Evolutionary conservation across 2,113 vertebrate genomes (phyloP), one percentile per base, ranked within the genome.

Genomic region (Eolophus roseicapilla): DNA sequence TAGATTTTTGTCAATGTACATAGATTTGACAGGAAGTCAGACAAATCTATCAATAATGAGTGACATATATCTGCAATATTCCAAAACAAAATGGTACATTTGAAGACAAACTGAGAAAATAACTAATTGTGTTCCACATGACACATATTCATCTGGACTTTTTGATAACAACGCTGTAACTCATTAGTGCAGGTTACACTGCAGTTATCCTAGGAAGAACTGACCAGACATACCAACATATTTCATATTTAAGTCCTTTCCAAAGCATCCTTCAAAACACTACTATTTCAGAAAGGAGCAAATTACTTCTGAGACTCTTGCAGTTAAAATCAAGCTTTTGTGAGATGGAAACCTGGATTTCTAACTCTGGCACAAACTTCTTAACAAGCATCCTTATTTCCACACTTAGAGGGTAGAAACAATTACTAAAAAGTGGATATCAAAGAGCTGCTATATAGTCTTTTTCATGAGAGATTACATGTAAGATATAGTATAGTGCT

Each of bases 1-100:
- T 98, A 98, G 97, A 98, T 98, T 98, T 98, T 98, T 98, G 98
- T 98, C 98, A 98, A 98, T 98, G 98, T 98, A 97, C 97, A 98
- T 96, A 95, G 97, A 98, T 98, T 98, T 98, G 97, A 98, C 97
- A 98, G 97, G 97, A 97, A 98, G 97, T 98, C 97, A 97, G 97
- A 98, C 96, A 98, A 98, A 98, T 97, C 97, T 95, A 97, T 98
- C 97, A 98, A 96, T 98, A 98, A 96, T 95, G 93, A 98, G 95
- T 97, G 97, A 98, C 95, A 97, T 93, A 97, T 97, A 96, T 97
- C 96, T 96, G 90, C 93, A 95, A 97, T 96, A 97, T 97, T 98
- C 97, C 96, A 97, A 98, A 97, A 97, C 96, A 97, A 97, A 95
- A 96, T 74, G 97, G 95, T 92, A 60, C 95, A 95, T 98, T 97